Evolutionary conservation across 2,888 invertebrate genomes (phyloP).

Genomic region (Pyralis farinalis): DNA sequence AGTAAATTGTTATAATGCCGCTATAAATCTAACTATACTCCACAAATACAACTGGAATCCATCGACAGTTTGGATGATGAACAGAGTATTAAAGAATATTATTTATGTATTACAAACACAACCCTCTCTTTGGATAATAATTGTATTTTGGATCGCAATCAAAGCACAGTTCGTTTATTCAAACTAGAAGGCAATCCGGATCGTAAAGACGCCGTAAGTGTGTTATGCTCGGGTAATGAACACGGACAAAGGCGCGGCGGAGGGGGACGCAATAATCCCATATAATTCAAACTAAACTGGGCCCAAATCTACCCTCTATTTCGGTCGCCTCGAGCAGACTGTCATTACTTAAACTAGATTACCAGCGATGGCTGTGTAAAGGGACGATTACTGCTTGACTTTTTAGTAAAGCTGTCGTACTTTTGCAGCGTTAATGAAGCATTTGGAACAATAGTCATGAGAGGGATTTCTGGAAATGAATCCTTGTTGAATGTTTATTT

Average conservation of each 20-base stretch:
- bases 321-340: constrained; percentile 13
- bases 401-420: constrained; percentile 14
- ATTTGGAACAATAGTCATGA: too few relatives aligned
- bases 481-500: too few relatives aligned
- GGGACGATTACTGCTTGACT: constrained; percentile 19
- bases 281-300: constrained; percentile 18
- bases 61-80: too few relatives aligned
- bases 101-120: too few relatives aligned
- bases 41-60: too few relatives aligned
- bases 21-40: too few relatives aligned
- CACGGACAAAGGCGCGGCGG: not conserved
- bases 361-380: constrained; percentile 20
- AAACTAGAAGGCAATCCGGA: not conserved
- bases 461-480: too few relatives aligned
- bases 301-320: constrained; percentile 6
- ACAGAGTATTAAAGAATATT: too few relatives aligned
- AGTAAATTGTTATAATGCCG: too few relatives aligned
- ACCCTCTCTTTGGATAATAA: too few relatives aligned
- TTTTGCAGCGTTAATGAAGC: too few relatives aligned
- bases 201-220: not conserved
- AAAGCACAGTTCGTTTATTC: not conserved
- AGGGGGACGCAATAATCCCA: constrained; percentile 15
- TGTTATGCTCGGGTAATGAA: not conserved
- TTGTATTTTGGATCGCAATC: too few relatives aligned
- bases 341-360: constrained; percentile 21